Conservation (phyloP, 2,113 vertebrate species). For the Laterallus jamaicensis region DNA sequence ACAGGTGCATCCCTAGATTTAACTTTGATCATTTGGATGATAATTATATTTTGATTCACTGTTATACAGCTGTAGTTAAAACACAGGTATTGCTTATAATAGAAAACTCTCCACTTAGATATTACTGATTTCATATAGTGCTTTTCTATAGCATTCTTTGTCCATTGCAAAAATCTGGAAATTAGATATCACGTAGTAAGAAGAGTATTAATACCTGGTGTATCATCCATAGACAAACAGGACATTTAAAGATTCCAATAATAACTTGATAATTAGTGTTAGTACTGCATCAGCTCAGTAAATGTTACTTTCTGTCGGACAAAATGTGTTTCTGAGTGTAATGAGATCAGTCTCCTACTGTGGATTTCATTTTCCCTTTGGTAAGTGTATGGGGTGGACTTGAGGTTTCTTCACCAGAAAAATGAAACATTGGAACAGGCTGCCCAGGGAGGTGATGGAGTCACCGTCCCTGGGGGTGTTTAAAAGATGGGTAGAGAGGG, state of each 20-base stretch:
- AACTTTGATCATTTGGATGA: background rate
- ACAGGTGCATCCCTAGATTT: background rate
- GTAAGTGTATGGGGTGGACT: background rate
- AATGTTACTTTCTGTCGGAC: background rate
- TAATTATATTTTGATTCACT: background rate
- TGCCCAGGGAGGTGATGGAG: no score
- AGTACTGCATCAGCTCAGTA: background rate
- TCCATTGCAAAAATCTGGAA: background rate
- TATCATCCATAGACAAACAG: background rate
- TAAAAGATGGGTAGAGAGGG: no score
- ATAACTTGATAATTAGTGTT: background rate
- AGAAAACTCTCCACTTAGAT: background rate
- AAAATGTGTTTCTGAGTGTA: background rate
- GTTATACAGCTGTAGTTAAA: background rate
- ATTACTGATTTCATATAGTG: background rate
- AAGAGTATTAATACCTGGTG: background rate
- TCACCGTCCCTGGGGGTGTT: no score
- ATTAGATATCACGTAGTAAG: background rate
- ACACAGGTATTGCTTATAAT: background rate
- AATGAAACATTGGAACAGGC: no score
- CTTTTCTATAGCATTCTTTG: background rate
- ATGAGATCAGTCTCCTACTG: background rate
- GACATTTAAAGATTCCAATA: background rate
- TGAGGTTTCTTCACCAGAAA: background rate
- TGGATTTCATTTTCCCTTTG: background rate